Percentiles rank a stretch among this genome's conserved stretches.
Evolutionary conservation across 2,113 vertebrate species (phyloP).

Genomic region (Thamnophis sirtalis): DNA sequence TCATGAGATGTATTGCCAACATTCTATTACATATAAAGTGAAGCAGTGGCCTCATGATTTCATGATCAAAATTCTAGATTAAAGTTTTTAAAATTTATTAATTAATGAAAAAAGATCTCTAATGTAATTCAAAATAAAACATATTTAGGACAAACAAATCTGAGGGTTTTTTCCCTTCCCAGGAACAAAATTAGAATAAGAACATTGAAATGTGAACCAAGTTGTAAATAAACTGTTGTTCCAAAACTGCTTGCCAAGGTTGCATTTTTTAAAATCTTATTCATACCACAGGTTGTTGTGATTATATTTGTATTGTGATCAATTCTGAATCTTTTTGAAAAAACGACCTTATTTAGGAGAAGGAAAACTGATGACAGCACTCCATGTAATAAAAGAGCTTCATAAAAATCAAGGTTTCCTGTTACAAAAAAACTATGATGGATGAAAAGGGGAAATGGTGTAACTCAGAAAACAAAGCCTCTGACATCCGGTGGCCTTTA

Average conservation of each 20-base stretch:
- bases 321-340: conserved; percentile 11
- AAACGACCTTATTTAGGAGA: conserved; percentile 14
- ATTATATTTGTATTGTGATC: background rate
- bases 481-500: conserved; percentile 4
- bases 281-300: background rate
- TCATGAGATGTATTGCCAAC: background rate
- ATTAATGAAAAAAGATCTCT: background rate
- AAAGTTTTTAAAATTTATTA: background rate
- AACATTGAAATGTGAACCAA: background rate
- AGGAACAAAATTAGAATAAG: background rate
- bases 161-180: background rate
- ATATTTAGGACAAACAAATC: background rate
- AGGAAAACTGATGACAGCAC: conserved; percentile 2
- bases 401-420: conserved; percentile 28
- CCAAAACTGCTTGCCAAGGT: background rate
- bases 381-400: conserved; percentile 8
- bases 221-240: background rate
- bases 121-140: background rate
- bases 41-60: background rate
- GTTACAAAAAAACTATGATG: conserved; percentile 5
- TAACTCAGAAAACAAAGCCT: background rate
- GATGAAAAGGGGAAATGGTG: conserved; percentile 3
- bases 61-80: background rate
- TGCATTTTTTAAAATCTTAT: background rate
- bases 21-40: background rate